phyloP scores from a whole-genome alignment of 23 tunicate species.

The Phallusia fumigata region DNA sequence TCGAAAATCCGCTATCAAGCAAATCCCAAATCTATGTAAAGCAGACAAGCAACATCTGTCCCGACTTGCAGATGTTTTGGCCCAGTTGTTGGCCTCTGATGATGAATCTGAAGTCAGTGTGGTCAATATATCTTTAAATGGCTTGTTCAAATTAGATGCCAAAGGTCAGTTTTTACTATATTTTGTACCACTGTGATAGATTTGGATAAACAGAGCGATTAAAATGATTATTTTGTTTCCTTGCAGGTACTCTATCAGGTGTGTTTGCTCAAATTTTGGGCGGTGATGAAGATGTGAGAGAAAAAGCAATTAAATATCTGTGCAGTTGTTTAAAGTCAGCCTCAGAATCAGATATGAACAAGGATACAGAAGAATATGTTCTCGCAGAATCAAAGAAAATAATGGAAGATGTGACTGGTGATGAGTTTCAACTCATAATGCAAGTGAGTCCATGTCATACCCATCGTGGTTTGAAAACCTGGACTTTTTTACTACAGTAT shows the following conservation, averaged over 20 bases:
- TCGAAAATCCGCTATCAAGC: constrained; percentile 86
- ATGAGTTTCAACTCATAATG: constrained; percentile 68
- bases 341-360: constrained; percentile 59
- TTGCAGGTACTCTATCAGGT: constrained; percentile 68
- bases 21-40: constrained; percentile 84
- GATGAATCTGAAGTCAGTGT: constrained; percentile 68
- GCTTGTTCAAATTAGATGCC: constrained; percentile 54
- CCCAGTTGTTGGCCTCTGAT: constrained; percentile 68
- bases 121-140: constrained; percentile 63
- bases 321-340: constrained; percentile 63
- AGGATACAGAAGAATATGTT: constrained; percentile 84
- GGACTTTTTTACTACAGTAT: too few species aligned
- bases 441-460: constrained; percentile 41
- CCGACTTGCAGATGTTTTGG: constrained; percentile 75
- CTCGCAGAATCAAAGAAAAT: constrained; percentile 64
- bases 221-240: too few species aligned
- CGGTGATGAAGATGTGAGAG: constrained; percentile 74
- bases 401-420: constrained; percentile 89
- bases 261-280: constrained; percentile 61
- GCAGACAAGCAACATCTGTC: constrained; percentile 46
- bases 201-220: too few species aligned
- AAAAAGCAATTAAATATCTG: constrained; percentile 68
- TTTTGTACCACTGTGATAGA: too few species aligned
- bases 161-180: constrained; percentile 53
- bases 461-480: too few species aligned